These are phyloP conservation scores for Excalfactoria chinensis DNA, from an alignment of 2,113 vertebrate species.

Conservation along the genomic window DNA sequence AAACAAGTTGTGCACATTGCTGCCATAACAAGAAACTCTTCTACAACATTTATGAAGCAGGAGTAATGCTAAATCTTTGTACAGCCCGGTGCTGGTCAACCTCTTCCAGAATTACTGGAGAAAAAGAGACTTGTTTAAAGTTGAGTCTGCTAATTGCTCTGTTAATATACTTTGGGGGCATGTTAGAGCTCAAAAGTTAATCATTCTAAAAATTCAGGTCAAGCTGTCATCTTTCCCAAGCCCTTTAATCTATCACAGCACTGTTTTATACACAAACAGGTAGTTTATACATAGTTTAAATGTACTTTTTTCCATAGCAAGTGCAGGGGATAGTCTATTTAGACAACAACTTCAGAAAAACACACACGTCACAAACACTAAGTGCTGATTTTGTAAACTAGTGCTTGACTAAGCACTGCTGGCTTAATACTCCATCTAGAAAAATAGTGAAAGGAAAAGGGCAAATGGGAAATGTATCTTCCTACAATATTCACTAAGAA, in stretches of 20 bases:
- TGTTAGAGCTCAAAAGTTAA: neutral
- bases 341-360: neutral
- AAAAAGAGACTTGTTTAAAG: neutral
- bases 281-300: neutral
- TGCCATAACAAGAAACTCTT: neutral
- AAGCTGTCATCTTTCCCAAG: neutral
- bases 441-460: neutral
- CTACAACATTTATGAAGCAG: neutral
- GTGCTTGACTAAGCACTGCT: neutral
- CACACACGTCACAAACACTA: neutral
- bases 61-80: neutral
- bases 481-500: neutral
- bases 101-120: neutral
- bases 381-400: neutral
- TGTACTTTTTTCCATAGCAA: neutral
- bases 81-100: neutral
- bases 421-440: neutral
- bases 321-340: neutral
- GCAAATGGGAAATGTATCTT: neutral
- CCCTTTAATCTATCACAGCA: conserved; percentile 4
- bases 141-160: neutral
- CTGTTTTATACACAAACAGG: neutral
- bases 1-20: neutral
- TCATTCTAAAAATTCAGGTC: conserved; percentile 36
- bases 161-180: neutral